phyloP scores from a whole-genome alignment of 2,888 invertebrate species.

The Phania funesta region DNA sequence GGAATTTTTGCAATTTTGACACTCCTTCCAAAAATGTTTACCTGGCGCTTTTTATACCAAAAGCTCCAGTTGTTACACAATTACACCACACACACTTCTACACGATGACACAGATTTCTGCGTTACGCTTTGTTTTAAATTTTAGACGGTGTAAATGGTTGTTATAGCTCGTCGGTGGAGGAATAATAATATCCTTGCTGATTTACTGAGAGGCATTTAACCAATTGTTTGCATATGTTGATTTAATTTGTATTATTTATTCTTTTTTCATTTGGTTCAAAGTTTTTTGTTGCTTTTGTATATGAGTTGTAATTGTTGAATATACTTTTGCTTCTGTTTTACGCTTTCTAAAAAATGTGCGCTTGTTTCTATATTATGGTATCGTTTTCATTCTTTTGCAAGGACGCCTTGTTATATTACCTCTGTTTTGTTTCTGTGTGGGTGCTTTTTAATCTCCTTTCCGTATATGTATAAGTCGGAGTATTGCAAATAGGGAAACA shows the following conservation, averaged over 20 bases:
- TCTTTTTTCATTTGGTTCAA: neutral
- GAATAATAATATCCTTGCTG: neutral
- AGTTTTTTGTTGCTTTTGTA: slow-evolving; percentile 11
- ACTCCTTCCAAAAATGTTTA: slow-evolving; percentile 25
- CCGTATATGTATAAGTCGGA: neutral
- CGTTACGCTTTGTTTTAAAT: neutral
- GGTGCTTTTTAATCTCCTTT: slow-evolving; percentile 13
- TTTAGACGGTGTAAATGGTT: neutral
- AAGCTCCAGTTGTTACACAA: slow-evolving; percentile 4
- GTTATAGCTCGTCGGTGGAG: neutral
- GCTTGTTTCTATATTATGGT: neutral
- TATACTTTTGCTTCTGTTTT: too few relatives aligned
- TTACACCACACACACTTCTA: neutral
- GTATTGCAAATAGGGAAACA: neutral
- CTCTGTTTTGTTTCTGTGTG: neutral
- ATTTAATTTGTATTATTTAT: neutral
- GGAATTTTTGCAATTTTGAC: slow-evolving; percentile 69
- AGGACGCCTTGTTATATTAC: neutral
- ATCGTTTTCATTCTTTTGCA: neutral
- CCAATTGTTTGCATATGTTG: neutral
- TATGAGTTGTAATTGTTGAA: neutral
- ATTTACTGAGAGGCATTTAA: slow-evolving; percentile 4
- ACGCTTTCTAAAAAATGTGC: too few relatives aligned
- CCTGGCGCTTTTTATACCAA: slow-evolving; percentile 43
- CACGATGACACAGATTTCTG: neutral